phyloP scores from a whole-genome alignment of 2,888 invertebrate genomes.

The Drosophila nr. fundita region DNA sequence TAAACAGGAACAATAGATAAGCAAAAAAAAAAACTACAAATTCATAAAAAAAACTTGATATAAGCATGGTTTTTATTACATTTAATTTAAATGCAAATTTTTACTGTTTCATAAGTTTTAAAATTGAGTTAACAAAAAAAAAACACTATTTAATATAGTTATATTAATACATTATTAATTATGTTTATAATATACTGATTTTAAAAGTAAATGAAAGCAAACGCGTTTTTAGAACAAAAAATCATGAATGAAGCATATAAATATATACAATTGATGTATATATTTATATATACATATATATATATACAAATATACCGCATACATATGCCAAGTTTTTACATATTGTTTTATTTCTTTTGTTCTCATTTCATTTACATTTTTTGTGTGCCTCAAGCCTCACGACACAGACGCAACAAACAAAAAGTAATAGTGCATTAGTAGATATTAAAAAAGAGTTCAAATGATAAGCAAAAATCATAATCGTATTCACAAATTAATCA shows the following conservation, averaged over 20 bases:
- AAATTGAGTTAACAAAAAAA: conserved; percentile 36
- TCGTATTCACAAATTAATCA: conserved; percentile 19
- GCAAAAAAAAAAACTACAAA: conserved; percentile 7
- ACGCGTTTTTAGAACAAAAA: conserved; percentile 73
- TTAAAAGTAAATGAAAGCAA: conserved; percentile 65
- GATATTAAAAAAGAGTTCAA: conserved; percentile 70
- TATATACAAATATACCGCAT: conserved; percentile 61
- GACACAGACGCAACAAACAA: conserved; percentile 67
- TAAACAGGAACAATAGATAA: conserved; percentile 18
- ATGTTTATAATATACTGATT: conserved; percentile 68
- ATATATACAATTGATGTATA: conserved; percentile 19
- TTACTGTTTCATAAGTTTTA: conserved; percentile 50
- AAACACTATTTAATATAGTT: conserved; percentile 43
- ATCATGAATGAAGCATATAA: conserved; percentile 39
- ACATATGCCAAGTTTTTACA: conserved; percentile 48
- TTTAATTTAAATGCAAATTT: conserved; percentile 54
- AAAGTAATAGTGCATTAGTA: conserved; percentile 77
- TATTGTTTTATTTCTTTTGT: conserved; percentile 34
- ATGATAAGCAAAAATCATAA: conserved; percentile 15
- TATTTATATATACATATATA: conserved; percentile 45
- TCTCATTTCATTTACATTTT: not conserved
- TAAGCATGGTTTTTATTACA: conserved; percentile 54
- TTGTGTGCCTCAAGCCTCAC: conserved; percentile 55
- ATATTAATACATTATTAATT: conserved; percentile 53
- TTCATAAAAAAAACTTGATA: conserved; percentile 21